Evolutionary conservation across 2,797 vertebrate genomes (phyloP), one percentile per base, ranked within the genome.

Genomic region (Hylomyscus alleni): DNA sequence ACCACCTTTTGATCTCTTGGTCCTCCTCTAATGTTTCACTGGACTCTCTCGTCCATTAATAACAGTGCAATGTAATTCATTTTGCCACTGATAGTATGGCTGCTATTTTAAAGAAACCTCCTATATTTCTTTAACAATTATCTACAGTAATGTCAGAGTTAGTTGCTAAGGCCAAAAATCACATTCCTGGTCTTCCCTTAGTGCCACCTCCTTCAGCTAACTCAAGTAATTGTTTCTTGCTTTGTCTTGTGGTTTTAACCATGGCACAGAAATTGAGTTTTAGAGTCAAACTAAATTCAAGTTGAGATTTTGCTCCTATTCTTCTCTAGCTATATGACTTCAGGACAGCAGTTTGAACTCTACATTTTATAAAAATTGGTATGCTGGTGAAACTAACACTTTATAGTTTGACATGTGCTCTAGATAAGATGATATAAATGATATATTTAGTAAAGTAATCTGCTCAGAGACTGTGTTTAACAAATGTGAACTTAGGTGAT

Each of bases 261-360:
- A 24, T 19, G 6, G 4, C 65, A 67, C 90, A 88, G 22, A 82
- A 96, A 95, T 87, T 29, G 34, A 24, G 1, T 62, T 90, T 94
- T 77, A 90, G 31, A 82, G 26, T 89, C 34, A 54, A 91, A 90
- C 40, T 58, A 47, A 88, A 67, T 92, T 89, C 84, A 37, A 93
- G 11, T 56, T 85, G 62, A 20, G 76, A 81, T 77, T 84, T 14
- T 84, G 80, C 50, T 92, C 20, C 67, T 78, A 37, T 47, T 31
- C 6, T 56, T 93, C 92, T 44, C 14, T 34, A 91, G 13, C 2
- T 29, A 52, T 13, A 52, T n/a, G 52, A 86, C 60, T 92, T 97
- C 0, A 17, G 24, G 17, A 34, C 94, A 96, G 15, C 89, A 62
- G 60, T 62, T 94, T 92, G 67, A 91, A 80, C 15, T 58, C 19